Percentiles rank a stretch among this genome's conserved stretches.
Conservation (phyloP, 92 coral and sea anemone species). For the Virgularia gustaviana region DNA sequence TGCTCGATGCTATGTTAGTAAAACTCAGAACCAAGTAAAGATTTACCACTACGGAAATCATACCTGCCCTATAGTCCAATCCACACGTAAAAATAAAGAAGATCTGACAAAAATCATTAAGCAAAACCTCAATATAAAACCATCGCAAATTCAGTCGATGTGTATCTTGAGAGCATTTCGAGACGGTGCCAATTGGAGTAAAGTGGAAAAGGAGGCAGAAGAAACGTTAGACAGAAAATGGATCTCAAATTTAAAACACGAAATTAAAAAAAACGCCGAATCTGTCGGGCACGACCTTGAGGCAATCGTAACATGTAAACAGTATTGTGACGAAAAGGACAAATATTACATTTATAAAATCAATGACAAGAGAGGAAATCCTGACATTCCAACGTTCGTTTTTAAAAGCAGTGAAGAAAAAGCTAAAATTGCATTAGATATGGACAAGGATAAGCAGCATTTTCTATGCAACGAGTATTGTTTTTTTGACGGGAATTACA, state of each 20-base stretch:
- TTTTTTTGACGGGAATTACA: conserved; percentile 58
- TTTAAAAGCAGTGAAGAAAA: conserved; percentile 52
- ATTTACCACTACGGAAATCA: conserved; percentile 45
- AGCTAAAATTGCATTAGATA: conserved; percentile 43
- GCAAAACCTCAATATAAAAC: conserved; percentile 50
- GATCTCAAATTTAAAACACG: conserved; percentile 51
- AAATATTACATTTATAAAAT: conserved; percentile 46
- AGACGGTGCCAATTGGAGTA: conserved; percentile 49
- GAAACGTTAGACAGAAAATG: conserved; percentile 41
- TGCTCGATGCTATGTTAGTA: conserved; percentile 13
- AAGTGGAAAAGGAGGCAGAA: conserved; percentile 41
- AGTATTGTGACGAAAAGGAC: conserved; percentile 60
- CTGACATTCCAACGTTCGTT: conserved; percentile 53
- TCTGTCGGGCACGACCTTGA: conserved; percentile 62
- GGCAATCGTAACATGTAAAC: conserved; percentile 54
- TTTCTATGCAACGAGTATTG: conserved; percentile 55
- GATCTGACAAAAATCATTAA: conserved; percentile 28
- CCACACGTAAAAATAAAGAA: conserved; percentile 11
- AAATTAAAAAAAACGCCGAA: conserved; percentile 48
- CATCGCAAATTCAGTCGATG: conserved; percentile 45
- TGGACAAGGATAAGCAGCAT: conserved; percentile 44
- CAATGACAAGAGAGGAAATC: conserved; percentile 58
- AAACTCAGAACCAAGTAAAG: not conserved
- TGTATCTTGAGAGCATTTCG: conserved; percentile 41
- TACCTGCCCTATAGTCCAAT: conserved; percentile 39